Evolutionary conservation across 2,797 vertebrate species (phyloP), one percentile per base, ranked within the genome.

Genomic region (Tolypeutes matacus): DNA sequence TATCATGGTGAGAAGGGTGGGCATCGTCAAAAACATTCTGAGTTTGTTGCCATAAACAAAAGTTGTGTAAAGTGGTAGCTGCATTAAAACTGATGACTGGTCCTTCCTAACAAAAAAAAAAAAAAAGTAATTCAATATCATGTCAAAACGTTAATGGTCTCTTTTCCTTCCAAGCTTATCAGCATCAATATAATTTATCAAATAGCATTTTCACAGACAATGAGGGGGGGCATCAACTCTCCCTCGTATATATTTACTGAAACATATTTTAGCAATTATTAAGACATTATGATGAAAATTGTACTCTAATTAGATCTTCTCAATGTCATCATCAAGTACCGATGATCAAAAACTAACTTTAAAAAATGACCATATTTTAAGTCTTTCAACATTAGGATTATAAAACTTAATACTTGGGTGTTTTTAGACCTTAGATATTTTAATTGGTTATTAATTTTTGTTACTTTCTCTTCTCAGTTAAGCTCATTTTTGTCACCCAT

Each of bases 41-140:
- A 51, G 97, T 98, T 97, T 99, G 99, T 96, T 99, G 99, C 99
- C 99, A 99, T 93, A 99, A 98, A 77, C 99, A 99, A 98, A 99
- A 99, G 98, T 99, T 99, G 97, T 98, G 99, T 73, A 99, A 98
- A 0, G 99, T 99, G 2, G 99, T 99, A 94, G 99, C 99, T 60
- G 99, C 99, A 36, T 99, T 99, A 97, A 99, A 99, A 97, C 98
- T 99, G 97, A 99, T 98, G 64, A 98, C 98, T 88, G 99, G 99
- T 93, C 99, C 99, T 98, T 99, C 99, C 99, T 99, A 97, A n/a
- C n/a, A n/a, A 95, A 89, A 1, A 96, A 60, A 97, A 95, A 95
- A 36, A 60, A 56, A 2, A 17, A 96, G 69, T 87, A 91, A 17
- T 42, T 78, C 62, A 76, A 14, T 7, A 56, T 21, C 21, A 73